A percentile compares a stretch with the other conserved stretches of the same genome.
Evolutionary conservation across 1,140 invertebrate genomes (phyloP).

Genomic region (Zaprionus davidi): DNA sequence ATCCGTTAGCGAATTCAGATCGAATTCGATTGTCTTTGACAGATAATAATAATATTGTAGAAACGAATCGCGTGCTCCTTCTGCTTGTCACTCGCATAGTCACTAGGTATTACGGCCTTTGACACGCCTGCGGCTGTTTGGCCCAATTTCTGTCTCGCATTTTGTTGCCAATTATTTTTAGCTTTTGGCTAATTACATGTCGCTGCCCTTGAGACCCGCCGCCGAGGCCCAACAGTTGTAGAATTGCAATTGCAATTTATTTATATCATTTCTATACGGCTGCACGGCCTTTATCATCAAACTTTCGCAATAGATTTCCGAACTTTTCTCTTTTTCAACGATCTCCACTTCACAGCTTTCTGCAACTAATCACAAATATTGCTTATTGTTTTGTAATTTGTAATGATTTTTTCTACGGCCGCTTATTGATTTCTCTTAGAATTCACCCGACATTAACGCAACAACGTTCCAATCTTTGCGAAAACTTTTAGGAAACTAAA

Average conservation of each 20-base stretch:
- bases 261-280: slow-evolving; percentile 51
- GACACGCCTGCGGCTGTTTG: slow-evolving; percentile 77
- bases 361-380: not conserved
- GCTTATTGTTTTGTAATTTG: slow-evolving; percentile 16
- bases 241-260: slow-evolving; percentile 67
- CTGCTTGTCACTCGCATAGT: slow-evolving; percentile 54
- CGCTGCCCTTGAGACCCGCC: slow-evolving; percentile 66
- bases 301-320: slow-evolving; percentile 30
- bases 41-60: not conserved
- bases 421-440: slow-evolving; percentile 60
- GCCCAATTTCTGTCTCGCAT: slow-evolving; percentile 78
- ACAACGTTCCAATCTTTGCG: slow-evolving; percentile 64
- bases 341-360: not conserved
- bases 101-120: slow-evolving; percentile 73
- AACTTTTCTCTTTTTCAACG: slow-evolving; percentile 7
- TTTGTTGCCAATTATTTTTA: slow-evolving; percentile 81
- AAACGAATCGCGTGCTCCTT: slow-evolving; percentile 9
- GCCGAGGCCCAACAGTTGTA: slow-evolving; percentile 59
- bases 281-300: slow-evolving; percentile 41
- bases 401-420: slow-evolving; percentile 42
- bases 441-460: slow-evolving; percentile 36
- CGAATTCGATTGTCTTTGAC: slow-evolving; percentile 10
- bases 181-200: slow-evolving; percentile 70
- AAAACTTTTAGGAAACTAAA: slow-evolving; percentile 81
- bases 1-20: slow-evolving; percentile 7